Conservation (phyloP, 2,797 vertebrate species). For the Trematomus bernacchii region DNA sequence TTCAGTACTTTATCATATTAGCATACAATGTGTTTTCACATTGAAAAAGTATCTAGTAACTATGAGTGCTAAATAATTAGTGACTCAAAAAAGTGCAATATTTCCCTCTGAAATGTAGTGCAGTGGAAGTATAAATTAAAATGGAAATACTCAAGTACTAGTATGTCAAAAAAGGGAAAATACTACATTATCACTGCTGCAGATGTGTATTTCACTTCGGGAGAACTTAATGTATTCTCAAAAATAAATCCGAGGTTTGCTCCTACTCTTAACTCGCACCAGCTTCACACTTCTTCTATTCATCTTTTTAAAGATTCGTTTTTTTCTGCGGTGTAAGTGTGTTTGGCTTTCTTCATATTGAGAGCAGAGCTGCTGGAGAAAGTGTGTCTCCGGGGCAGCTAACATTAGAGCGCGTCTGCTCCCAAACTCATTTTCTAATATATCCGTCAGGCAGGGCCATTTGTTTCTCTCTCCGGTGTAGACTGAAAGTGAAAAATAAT, state of each 20-base stretch:
- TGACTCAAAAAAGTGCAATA: too few relatives aligned
- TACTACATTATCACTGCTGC: too few relatives aligned
- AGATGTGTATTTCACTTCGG: background rate
- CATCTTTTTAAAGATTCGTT: slow-evolving; percentile 1
- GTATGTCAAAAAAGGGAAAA: too few relatives aligned
- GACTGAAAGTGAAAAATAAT: slow-evolving; percentile 26
- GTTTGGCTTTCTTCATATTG: slow-evolving; percentile 35
- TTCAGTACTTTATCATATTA: too few relatives aligned
- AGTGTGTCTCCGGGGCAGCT: slow-evolving; percentile 49
- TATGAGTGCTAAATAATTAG: too few relatives aligned
- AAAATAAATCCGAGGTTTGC: background rate
- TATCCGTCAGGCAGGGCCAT: slow-evolving; percentile 7
- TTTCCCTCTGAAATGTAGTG: too few relatives aligned
- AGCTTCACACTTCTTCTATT: background rate
- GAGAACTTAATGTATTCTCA: background rate
- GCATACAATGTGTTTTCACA: too few relatives aligned
- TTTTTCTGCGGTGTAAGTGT: slow-evolving; percentile 13
- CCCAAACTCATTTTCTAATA: slow-evolving; percentile 34
- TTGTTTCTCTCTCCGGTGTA: slow-evolving; percentile 10
- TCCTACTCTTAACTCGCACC: background rate
- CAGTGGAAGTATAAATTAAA: too few relatives aligned
- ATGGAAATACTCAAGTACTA: too few relatives aligned
- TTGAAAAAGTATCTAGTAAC: too few relatives aligned
- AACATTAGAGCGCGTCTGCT: slow-evolving; percentile 37
- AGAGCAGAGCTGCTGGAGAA: slow-evolving; percentile 14